phyloP scores from a whole-genome alignment of 1,140 invertebrate species.

The Parapsyche elsis region DNA sequence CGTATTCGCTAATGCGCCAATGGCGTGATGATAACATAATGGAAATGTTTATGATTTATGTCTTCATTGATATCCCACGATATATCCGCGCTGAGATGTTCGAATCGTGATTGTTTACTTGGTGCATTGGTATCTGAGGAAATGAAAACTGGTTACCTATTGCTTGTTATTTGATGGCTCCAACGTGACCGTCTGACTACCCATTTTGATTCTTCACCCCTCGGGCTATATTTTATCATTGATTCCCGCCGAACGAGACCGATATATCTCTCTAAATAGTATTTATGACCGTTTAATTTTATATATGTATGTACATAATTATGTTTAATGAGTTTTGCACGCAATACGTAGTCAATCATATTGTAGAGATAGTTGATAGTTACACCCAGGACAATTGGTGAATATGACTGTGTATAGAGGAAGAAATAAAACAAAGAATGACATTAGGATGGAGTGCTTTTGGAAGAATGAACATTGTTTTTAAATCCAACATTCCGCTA shows the following conservation, averaged over 20 bases:
- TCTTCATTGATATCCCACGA: slow-evolving; percentile 33
- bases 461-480: too few species aligned
- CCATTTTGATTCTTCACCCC: slow-evolving; percentile 7
- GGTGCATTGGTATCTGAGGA: slow-evolving; percentile 23
- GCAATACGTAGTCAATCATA: too few species aligned
- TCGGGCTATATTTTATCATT: slow-evolving; percentile 7
- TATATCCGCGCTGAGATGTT: slow-evolving; percentile 15
- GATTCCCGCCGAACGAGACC: neutral
- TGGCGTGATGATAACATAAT: slow-evolving; percentile 30
- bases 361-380: too few species aligned
- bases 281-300: too few species aligned
- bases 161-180: slow-evolving; percentile 33
- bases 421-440: too few species aligned
- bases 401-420: too few species aligned
- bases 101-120: slow-evolving; percentile 30
- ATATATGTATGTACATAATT: too few species aligned
- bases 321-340: too few species aligned
- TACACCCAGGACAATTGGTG: too few species aligned
- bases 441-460: too few species aligned
- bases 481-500: too few species aligned
- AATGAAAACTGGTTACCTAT: slow-evolving; percentile 31
- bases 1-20: slow-evolving; percentile 6
- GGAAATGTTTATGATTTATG: slow-evolving; percentile 28
- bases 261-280: neutral
- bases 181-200: slow-evolving; percentile 17